phyloP scores from a whole-genome alignment of 2,797 vertebrate species.

The Enteromius paludinosus region DNA sequence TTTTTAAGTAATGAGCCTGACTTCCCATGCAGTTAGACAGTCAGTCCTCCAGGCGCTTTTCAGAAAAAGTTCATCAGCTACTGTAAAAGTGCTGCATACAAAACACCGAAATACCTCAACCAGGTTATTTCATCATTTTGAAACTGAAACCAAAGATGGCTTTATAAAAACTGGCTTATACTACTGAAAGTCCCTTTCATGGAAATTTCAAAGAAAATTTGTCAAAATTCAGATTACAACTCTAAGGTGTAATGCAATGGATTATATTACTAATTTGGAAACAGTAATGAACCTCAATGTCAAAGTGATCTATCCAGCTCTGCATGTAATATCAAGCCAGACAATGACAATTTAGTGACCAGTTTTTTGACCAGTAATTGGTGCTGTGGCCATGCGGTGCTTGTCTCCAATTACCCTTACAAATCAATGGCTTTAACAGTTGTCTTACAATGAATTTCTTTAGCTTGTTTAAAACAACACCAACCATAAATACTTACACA shows the following conservation, averaged over 20 bases:
- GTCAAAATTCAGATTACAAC: no score
- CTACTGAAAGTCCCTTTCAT: no score
- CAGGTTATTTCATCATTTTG: not conserved
- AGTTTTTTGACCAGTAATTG: not conserved
- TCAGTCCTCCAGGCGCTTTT: not conserved
- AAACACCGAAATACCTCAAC: not conserved
- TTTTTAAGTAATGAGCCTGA: not conserved
- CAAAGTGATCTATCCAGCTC: no score
- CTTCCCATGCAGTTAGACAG: not conserved
- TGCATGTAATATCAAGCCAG: not conserved
- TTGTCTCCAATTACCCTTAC: not conserved
- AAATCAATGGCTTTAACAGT: conserved; percentile 1
- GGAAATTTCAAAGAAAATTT: no score
- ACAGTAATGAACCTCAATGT: no score
- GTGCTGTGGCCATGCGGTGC: not conserved
- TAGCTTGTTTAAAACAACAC: no score
- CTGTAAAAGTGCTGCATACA: not conserved
- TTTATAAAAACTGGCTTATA: no score
- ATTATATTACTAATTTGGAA: no score
- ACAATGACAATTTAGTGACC: not conserved
- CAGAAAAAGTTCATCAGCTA: conserved; percentile 6
- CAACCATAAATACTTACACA: not conserved
- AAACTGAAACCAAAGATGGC: not conserved
- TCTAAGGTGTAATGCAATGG: no score
- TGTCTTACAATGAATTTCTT: not conserved